Evolutionary conservation across 2,113 vertebrate genomes (phyloP), one percentile per base, ranked within the genome.

Genomic region (Peromyscus leucopus): DNA sequence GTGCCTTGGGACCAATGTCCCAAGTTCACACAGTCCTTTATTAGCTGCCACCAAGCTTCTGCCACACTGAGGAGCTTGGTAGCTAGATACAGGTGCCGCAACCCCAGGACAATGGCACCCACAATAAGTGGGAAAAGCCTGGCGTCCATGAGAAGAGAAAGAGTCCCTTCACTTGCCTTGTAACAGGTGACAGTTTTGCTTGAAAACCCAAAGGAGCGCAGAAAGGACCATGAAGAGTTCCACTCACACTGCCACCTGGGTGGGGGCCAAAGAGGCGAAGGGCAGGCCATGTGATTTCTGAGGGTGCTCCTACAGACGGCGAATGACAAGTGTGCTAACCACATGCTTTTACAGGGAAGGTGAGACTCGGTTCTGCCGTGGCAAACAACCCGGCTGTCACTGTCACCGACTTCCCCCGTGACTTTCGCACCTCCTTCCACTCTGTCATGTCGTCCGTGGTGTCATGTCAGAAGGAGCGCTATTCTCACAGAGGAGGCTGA

Each of bases 1-100:
- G 22, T 17, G 4, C 33, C 72, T 83, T 19, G 4, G 42, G 13
- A 6, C 39, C 1, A 0, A 0, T 0, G 0, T 28, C 51, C 46
- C 51, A 51, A 51, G 51, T 51, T 1, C 8, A 1, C 17, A 2
- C 1, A 5, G 36, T 48, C 48, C n/a, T 85, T 65, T n/a, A 11
- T 46, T 11, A 6, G 16, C 0, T 17, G 55, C 71, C 51, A 0
- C 61, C 69, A 6, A 22, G 11, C 10, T 17, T 10, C 3, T 24
- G 39, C 59, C 26, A 36, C 63, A 57, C 1, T 46, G 31, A 7
- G 31, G 22, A 26, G 7, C 17, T 6, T 33, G 85, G 5, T 59
- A 55, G 51, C 39, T 31, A 16, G 48, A n/a, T 33, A 16, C 17
- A 2, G 1, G 26, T 55, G 11, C 10, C 7, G 1, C 36, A 46